These are phyloP conservation scores for Caenorhabditis elegans DNA, from an alignment of 1,140 invertebrate species.

Conservation along the genomic window WBcel235 BX284605.5:10389501-10390000, in stretches of 20 bases:
- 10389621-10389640: too few species aligned
- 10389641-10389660: too few species aligned
- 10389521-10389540: slow-evolving; percentile 9
- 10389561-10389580: neutral
- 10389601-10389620: too few species aligned
- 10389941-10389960: neutral
- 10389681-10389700: too few species aligned
- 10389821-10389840: too few species aligned
- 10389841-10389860: neutral
- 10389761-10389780: too few species aligned
- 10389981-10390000: neutral
- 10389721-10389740: too few species aligned
- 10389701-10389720: too few species aligned
- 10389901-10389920: neutral
- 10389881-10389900: neutral
- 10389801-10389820: too few species aligned
- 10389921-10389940: neutral
- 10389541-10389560: neutral
- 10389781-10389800: too few species aligned
- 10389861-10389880: neutral
- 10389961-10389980: slow-evolving; percentile 3
- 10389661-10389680: too few species aligned
- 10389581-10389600: neutral
- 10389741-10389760: too few species aligned
- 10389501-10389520: slow-evolving; percentile 9